phyloP scores from a whole-genome alignment of 2,797 vertebrate genomes.

The Neosalanx taihuensis region DNA sequence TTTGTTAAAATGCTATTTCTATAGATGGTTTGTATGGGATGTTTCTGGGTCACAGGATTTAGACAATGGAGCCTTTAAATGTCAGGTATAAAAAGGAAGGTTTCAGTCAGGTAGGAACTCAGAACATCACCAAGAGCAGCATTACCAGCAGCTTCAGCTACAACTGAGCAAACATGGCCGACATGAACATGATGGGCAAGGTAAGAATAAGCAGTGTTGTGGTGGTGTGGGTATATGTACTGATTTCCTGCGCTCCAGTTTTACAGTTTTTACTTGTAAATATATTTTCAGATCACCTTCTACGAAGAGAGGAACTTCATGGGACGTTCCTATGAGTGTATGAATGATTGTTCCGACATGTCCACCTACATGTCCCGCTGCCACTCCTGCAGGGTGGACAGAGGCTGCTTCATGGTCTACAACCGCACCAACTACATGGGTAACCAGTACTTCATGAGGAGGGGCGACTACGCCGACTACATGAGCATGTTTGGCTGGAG shows the following conservation, averaged over 20 bases:
- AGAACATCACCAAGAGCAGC: slow-evolving; percentile 2
- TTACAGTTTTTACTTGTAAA: too few species aligned
- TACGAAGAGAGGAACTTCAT: slow-evolving; percentile 8
- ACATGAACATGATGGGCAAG: too few species aligned
- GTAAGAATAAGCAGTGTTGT: too few species aligned
- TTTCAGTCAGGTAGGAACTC: background rate
- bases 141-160: background rate
- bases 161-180: too few species aligned
- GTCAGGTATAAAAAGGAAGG: slow-evolving; percentile 19
- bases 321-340: slow-evolving; percentile 6
- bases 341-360: background rate
- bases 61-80: slow-evolving; percentile 22
- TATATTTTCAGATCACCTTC: slow-evolving; percentile 2
- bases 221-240: too few species aligned
- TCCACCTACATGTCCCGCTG: slow-evolving; percentile 4
- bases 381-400: slow-evolving; percentile 9
- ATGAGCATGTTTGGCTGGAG: background rate
- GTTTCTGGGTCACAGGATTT: slow-evolving; percentile 39
- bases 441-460: slow-evolving; percentile 8
- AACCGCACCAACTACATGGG: slow-evolving; percentile 11
- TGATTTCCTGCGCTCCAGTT: too few species aligned
- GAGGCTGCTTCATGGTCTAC: slow-evolving; percentile 4
- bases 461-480: slow-evolving; percentile 10
- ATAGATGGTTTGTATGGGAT: slow-evolving; percentile 45
- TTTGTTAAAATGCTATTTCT: slow-evolving; percentile 10